phyloP scores from a whole-genome alignment of 2,888 invertebrate genomes.

The Eilema caniola region DNA sequence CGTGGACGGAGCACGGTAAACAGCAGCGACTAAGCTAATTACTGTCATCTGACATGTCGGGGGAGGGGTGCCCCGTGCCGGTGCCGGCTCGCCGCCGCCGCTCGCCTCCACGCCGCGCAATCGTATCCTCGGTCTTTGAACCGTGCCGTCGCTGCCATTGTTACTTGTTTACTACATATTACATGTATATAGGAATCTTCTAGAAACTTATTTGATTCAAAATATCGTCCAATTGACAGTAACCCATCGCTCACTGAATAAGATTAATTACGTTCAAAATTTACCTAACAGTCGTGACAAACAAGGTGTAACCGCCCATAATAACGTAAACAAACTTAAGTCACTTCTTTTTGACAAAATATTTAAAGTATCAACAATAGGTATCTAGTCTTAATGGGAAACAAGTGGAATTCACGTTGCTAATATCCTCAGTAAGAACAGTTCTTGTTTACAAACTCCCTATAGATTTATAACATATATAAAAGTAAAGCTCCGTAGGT shows the following conservation, averaged over 20 bases:
- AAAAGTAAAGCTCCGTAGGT: background rate
- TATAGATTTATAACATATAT: background rate
- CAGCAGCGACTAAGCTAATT: conserved; percentile 48
- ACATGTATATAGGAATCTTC: conserved; percentile 52
- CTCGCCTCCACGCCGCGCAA: conserved; percentile 51
- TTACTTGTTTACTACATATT: conserved; percentile 60
- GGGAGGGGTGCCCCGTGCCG: conserved; percentile 40
- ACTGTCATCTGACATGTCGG: conserved; percentile 52
- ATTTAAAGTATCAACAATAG: background rate
- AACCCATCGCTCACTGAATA: conserved; percentile 6
- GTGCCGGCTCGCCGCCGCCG: conserved; percentile 50
- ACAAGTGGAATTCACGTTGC: background rate
- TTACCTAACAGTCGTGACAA: conserved; percentile 3
- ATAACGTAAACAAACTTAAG: conserved; percentile 10
- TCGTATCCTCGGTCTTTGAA: conserved; percentile 75
- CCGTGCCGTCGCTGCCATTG: conserved; percentile 59
- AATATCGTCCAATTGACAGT: background rate
- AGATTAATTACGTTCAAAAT: conserved; percentile 3
- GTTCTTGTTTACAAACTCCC: background rate
- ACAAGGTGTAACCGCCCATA: background rate
- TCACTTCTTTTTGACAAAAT: background rate
- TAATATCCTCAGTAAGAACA: background rate
- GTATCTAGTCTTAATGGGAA: background rate
- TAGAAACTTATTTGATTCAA: conserved; percentile 47
- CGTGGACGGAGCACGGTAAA: conserved; percentile 46